Percentiles rank a stretch among this genome's conserved stretches.
Evolutionary conservation across 2,113 vertebrate species (phyloP).

Genomic region (Hippoglossus stenolepis): DNA sequence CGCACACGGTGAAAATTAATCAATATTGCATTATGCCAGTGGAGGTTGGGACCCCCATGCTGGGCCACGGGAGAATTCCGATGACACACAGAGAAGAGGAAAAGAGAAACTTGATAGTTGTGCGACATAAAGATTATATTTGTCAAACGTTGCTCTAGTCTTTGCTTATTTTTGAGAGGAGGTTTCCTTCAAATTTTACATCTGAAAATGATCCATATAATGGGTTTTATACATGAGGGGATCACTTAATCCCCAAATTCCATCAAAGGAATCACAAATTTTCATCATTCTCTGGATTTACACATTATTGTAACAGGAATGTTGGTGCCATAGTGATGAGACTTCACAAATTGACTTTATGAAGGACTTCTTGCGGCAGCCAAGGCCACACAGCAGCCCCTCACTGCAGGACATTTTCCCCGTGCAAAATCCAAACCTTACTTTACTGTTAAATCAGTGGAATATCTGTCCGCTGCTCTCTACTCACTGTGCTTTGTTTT

Average conservation of each 20-base stretch:
- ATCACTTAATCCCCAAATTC: not conserved
- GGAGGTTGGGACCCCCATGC: not conserved
- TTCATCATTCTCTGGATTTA: not conserved
- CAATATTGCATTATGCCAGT: slow-evolving; percentile 8
- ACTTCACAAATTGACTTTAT: not conserved
- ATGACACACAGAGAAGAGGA: not conserved
- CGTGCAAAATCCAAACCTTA: not conserved
- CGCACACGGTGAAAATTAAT: slow-evolving; percentile 22
- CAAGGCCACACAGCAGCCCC: not conserved
- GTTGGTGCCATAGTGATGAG: not conserved
- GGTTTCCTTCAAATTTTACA: no score
- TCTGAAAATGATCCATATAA: no score
- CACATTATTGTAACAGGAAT: not conserved
- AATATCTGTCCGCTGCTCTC: not conserved
- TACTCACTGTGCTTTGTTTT: not conserved
- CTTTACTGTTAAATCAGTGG: not conserved
- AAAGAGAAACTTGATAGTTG: not conserved
- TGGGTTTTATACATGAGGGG: not conserved
- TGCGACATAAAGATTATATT: no score
- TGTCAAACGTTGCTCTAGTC: no score
- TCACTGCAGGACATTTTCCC: not conserved
- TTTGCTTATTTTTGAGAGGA: not conserved
- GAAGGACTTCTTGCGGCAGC: not conserved
- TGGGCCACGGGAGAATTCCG: not conserved
- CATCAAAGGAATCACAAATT: not conserved